A percentile compares a stretch with the other conserved stretches of the same genome.
Evolutionary conservation across 1,140 invertebrate species (phyloP).

Genomic region (Bombyx mandarina): DNA sequence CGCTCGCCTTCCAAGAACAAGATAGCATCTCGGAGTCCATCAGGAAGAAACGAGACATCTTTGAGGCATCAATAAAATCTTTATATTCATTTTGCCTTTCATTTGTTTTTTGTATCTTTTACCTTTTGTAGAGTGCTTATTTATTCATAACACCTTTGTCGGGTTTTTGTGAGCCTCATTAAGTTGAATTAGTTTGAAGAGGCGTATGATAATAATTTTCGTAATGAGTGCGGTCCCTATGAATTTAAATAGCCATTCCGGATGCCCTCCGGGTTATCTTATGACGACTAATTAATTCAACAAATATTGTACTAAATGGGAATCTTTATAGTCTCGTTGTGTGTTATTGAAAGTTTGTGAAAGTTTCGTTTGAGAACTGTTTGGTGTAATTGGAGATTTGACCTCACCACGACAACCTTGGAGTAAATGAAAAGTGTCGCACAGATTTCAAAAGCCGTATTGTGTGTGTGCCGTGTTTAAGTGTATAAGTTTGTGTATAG

Average conservation of each 20-base stretch:
- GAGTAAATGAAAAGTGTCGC: too few species aligned
- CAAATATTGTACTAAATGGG: too few species aligned
- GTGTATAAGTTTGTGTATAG: too few species aligned
- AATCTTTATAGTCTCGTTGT: too few species aligned
- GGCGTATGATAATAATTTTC: slow-evolving; percentile 13
- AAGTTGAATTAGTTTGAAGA: slow-evolving; percentile 32
- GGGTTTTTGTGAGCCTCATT: slow-evolving; percentile 43
- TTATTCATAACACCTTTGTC: slow-evolving; percentile 63
- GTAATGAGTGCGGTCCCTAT: slow-evolving; percentile 28
- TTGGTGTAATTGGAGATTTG: too few species aligned
- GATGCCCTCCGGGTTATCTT: too few species aligned
- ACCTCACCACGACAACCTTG: too few species aligned
- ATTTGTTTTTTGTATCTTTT: slow-evolving; percentile 15
- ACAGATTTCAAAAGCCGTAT: too few species aligned
- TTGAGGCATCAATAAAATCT: slow-evolving; percentile 50
- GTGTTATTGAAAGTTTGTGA: too few species aligned
- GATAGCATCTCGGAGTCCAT: slow-evolving; percentile 51
- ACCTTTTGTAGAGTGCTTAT: slow-evolving; percentile 38
- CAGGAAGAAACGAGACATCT: slow-evolving; percentile 45
- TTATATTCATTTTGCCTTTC: slow-evolving; percentile 12
- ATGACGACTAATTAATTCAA: too few species aligned
- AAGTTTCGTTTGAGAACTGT: too few species aligned
- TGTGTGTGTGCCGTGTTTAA: too few species aligned
- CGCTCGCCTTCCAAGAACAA: slow-evolving; percentile 49
- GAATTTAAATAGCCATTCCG: slow-evolving; percentile 10